Evolutionary conservation across 2,888 invertebrate species (phyloP), one percentile per base, ranked within the genome.

Genomic region (Leptinotarsa peninsularis): DNA sequence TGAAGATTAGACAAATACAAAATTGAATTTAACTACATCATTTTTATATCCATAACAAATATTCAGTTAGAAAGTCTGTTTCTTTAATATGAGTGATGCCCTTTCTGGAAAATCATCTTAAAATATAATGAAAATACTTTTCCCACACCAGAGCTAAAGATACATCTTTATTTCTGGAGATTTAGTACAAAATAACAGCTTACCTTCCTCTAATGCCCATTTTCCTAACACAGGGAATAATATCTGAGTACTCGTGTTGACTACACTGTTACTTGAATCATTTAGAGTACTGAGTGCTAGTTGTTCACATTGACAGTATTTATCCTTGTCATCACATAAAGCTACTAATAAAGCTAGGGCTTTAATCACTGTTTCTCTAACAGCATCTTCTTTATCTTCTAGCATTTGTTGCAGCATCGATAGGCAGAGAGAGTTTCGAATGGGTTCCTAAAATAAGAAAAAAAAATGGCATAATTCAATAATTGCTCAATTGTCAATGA

Each of bases 331-430:
- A 81, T 91, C 90, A 86, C 93, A 91, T 73, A 91, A 90, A n/a
- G 91, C 90, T 66, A 92, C 89, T 49, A 93, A 88, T 7, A 93
- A 85, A 1, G 93, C 90, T 49, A 94, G 87, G 83, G 92, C 92
- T 81, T 89, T 89, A 4, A 93, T 90, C 10, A 91, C 91, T n/a
- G 91, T 90, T 77, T 90, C 90, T 78, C 93, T 87, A 3, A 94
- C 93, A 67, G 87, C 84, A 33, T 92, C 90, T 79, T 92, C 92
- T 80, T 91, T 91, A 83, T 94, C 94, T 80, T 93, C 93, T 73
- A 93, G 85, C 91, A 94, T 91, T 88, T 94, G 94, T 83, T 93
- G 92, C 54, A 94, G 87, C 91, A 94, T 93, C 15, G 93, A 93
- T 66, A 94, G 87, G 85, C 94, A 90, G 50, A 94, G 86, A 0